Percentiles rank a stretch among this genome's conserved stretches.
These are phyloP conservation scores for Melinaea marsaeus DNA, from an alignment of 2,888 invertebrate genomes.

Conservation along the genomic window DNA sequence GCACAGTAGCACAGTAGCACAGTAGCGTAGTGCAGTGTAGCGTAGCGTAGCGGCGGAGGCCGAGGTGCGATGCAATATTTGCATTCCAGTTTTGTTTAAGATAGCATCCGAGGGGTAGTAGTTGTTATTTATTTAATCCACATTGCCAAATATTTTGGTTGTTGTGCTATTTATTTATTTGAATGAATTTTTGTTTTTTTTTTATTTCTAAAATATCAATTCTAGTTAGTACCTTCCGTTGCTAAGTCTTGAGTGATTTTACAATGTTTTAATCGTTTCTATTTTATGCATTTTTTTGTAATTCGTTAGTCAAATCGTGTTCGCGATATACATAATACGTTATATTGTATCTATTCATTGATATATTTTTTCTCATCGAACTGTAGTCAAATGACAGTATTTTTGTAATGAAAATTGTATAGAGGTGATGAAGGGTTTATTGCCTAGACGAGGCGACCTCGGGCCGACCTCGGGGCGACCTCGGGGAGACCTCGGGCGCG, in stretches of 20 bases:
- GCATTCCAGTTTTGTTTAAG: slow-evolving; percentile 77
- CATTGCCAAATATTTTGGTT: slow-evolving; percentile 76
- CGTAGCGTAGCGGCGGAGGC: slow-evolving; percentile 51
- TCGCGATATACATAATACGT: slow-evolving; percentile 69
- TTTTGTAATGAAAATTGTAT: slow-evolving; percentile 77
- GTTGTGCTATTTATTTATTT: slow-evolving; percentile 74
- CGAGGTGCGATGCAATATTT: slow-evolving; percentile 76
- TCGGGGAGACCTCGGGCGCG: slow-evolving; percentile 23
- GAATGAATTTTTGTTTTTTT: slow-evolving; percentile 38
- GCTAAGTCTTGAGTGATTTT: slow-evolving; percentile 70
- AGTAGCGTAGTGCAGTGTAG: slow-evolving; percentile 31
- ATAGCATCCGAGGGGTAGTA: slow-evolving; percentile 67
- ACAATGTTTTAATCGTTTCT: slow-evolving; percentile 73
- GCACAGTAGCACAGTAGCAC: slow-evolving; percentile 41
- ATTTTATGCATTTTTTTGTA: slow-evolving; percentile 74
- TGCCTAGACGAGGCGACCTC: slow-evolving; percentile 47
- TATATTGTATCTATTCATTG: slow-evolving; percentile 70
- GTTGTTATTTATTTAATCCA: slow-evolving; percentile 71
- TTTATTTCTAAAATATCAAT: slow-evolving; percentile 57
- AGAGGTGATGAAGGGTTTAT: slow-evolving; percentile 66
- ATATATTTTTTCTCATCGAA: slow-evolving; percentile 74
- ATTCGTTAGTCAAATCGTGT: slow-evolving; percentile 77
- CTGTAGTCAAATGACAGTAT: slow-evolving; percentile 80
- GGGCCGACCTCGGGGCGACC: slow-evolving; percentile 23
- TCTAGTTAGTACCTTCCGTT: slow-evolving; percentile 74